A percentile compares a stretch with the other conserved stretches of the same genome.
Conservation (phyloP, 2,888 invertebrate species). For the Pinctada fucata region DNA sequence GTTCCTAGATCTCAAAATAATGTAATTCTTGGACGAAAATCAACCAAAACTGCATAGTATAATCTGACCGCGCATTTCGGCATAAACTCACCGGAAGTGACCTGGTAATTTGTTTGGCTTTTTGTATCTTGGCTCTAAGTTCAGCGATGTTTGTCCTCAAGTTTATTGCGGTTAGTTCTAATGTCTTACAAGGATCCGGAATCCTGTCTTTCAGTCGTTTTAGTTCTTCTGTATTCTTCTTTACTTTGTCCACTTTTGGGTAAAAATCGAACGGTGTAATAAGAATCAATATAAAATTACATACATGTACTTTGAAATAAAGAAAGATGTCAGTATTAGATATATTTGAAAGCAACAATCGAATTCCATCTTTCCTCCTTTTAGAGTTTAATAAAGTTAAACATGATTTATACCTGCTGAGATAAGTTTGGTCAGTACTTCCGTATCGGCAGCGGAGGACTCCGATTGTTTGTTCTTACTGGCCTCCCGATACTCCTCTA, state of each 20-base stretch:
- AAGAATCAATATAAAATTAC: too few species aligned
- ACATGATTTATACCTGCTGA: slow-evolving; percentile 15
- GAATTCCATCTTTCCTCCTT: too few species aligned
- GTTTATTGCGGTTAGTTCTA: slow-evolving; percentile 38
- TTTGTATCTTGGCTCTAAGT: slow-evolving; percentile 47
- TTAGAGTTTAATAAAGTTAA: neutral
- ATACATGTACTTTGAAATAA: too few species aligned
- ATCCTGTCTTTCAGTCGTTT: slow-evolving; percentile 6
- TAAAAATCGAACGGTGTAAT: too few species aligned
- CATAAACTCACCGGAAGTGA: slow-evolving; percentile 44
- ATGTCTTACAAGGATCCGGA: slow-evolving; percentile 40
- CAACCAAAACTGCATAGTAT: too few species aligned
- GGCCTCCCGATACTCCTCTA: neutral
- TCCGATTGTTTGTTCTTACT: slow-evolving; percentile 1
- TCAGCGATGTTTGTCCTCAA: slow-evolving; percentile 50
- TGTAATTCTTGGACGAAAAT: too few species aligned
- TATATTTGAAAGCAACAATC: too few species aligned
- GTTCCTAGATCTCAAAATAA: too few species aligned
- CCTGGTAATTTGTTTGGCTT: slow-evolving; percentile 45
- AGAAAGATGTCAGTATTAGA: too few species aligned
- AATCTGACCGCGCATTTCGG: too few species aligned
- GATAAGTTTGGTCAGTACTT: slow-evolving; percentile 19
- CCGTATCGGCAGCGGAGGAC: neutral
- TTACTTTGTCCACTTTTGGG: slow-evolving; percentile 7
- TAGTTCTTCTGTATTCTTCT: slow-evolving; percentile 15